Base-by-base conservation (phyloP, 2,797 vertebrate species). In the Chrysolophus pictus region DNA sequence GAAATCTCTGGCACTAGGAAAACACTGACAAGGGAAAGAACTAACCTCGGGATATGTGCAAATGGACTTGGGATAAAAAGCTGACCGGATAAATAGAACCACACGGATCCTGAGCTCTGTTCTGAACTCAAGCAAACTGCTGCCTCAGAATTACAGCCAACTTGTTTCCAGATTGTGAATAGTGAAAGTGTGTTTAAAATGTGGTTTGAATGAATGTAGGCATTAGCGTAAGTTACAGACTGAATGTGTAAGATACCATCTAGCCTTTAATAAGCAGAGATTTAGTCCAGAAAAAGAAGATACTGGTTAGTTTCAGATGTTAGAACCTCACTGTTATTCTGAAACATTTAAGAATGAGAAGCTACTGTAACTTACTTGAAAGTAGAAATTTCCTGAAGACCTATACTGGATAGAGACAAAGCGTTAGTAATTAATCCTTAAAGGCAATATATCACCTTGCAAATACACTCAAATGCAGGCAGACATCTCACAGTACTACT, bases 191-290 rank as follows among this genome's bases (percentile, higher is more conserved):
- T 62, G 71, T 35, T 84, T 94, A 73, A 75, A 92, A 75, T 65
- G 18, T 2, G 71, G 33, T 4, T 0, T 69, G 21, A 87, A 76
- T 7, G 76, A 83, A 58, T 62, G 70, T 47, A 88, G 31, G 33
- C 23, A 83, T 77, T 55, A 70, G 76, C 2, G 1, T 33, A 65
- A 78, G 24, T 64, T 84, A 90, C 7, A 39, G 41, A 55, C 35
- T 70, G 39, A 82, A 74, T 18, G 29, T 8, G 2, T 59, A 90
- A 28, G 77, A 88, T 21, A 90, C 24, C 44, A 67, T 19, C 46
- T 85, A 86, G 59, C 33, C 79, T 67, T 93, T 37, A 88, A 44
- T 47, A 28, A 88, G 84, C 31, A 94, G 28, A 83, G n/a, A 63
- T 23, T 21, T 88, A 62, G 22, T 89, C 42, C 65, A 58, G 31